Evolutionary conservation across 1,140 invertebrate genomes (phyloP).

Genomic region (Caerostris extrusa): DNA sequence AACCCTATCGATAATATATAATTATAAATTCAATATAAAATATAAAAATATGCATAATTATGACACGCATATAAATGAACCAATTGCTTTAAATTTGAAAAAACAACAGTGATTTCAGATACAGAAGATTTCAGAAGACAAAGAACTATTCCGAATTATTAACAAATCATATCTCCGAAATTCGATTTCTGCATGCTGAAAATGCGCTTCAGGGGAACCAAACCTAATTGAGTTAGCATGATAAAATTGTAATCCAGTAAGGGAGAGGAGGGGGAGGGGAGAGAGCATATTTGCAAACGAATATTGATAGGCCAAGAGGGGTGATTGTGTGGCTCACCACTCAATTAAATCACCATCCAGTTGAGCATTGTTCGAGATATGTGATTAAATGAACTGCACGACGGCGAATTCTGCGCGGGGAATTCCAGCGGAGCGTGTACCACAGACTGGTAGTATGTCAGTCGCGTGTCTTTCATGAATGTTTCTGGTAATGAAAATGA

Average conservation of each 20-base stretch:
- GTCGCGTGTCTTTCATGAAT: neutral
- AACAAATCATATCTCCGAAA: neutral
- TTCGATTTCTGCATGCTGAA: neutral
- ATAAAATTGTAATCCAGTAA: neutral
- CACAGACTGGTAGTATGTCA: neutral
- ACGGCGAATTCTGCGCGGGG: neutral
- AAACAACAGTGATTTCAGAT: neutral
- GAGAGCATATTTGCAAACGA: constrained; percentile 26
- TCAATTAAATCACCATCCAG: constrained; percentile 61
- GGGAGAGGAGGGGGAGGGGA: neutral
- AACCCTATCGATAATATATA: too few species aligned
- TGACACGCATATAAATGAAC: too few species aligned
- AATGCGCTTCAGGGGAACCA: neutral
- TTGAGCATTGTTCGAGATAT: constrained; percentile 25
- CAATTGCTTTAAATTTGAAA: too few species aligned
- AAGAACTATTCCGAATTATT: neutral
- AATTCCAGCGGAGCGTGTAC: neutral
- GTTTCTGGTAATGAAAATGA: neutral
- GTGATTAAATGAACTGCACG: constrained; percentile 15
- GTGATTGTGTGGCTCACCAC: constrained; percentile 33
- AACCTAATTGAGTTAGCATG: constrained; percentile 13
- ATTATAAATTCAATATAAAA: too few species aligned
- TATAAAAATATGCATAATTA: too few species aligned
- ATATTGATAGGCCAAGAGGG: constrained; percentile 19
- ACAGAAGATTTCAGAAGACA: neutral